Base-by-base conservation (phyloP, 2,113 vertebrate genomes). In the Cololabis saira region DNA sequence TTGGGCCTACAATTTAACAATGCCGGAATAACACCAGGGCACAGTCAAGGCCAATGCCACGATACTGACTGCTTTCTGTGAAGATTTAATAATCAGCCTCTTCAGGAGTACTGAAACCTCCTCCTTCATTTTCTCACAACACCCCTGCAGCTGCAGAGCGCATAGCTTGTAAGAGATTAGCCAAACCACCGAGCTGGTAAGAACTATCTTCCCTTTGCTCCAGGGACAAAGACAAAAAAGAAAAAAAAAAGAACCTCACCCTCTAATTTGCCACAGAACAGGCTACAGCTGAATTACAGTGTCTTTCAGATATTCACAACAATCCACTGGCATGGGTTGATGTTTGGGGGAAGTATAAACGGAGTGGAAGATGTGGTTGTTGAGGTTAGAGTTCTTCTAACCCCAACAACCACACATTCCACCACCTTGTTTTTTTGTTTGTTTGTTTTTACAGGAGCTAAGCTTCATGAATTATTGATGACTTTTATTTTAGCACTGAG, bases 191-290 rank as follows among this genome's bases (percentile, higher is more conserved):
- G 61, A 63, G 59, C 74, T 63, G 55, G 21, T 76, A 65, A 4
- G 14, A 82, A 54, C 67, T 41, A 55, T 85, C 70, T 78, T 76
- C 61, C 56, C 47, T 74, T 43, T 68, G 40, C 52, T 67, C 19
- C 18, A 47, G 53, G 55, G 64, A 64, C 61, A 49, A 49, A 67
- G 64, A 76, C 54, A 69, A 65, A 56, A 48, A 56, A 40, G 51
- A 48, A 61, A 49, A 72, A 66, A 71, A 70, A 44, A 64, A 17
- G 33, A 72, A 61, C 42, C 60, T 64, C 54, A 85, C 68, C 76
- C 74, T 90, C 49, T 83, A 82, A 90, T 90, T 87, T 86, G 54
- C 70, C 13, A 57, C 61, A 62, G 69, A 57, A 67, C 18, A 55
- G 68, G 62, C 63, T 50, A 75, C 77, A 80, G 75, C 57, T 72